These are phyloP conservation scores for Drosophila falleni DNA, from an alignment of 2,888 invertebrate species.

Conservation along the genomic window DNA sequence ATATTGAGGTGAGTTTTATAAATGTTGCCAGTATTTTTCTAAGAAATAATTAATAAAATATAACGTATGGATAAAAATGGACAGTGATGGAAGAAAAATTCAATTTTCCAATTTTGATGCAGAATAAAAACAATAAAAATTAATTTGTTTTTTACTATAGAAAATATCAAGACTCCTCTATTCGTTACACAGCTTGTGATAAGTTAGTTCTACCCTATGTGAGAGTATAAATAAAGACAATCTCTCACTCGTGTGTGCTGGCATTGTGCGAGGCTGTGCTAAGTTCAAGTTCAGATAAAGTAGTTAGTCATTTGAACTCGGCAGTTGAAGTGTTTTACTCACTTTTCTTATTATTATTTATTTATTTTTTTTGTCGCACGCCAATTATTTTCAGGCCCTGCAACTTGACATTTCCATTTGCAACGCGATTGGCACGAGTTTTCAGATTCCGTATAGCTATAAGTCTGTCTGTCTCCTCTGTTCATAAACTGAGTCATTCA, in stretches of 20 bases:
- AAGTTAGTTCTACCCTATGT: slow-evolving; percentile 1
- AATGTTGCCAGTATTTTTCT: no score
- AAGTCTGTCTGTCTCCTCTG: background rate
- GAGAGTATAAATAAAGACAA: slow-evolving; percentile 11
- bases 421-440: slow-evolving; percentile 10
- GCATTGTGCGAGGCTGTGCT: slow-evolving; percentile 25
- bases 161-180: no score
- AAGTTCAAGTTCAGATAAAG: slow-evolving; percentile 37
- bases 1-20: slow-evolving; percentile 91
- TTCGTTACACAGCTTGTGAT: background rate
- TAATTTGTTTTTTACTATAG: no score
- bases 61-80: no score
- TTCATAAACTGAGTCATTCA: slow-evolving; percentile 20
- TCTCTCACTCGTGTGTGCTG: slow-evolving; percentile 21
- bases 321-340: slow-evolving; percentile 12
- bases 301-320: slow-evolving; percentile 29
- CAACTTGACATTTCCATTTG: slow-evolving; percentile 12
- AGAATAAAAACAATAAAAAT: no score
- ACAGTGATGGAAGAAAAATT: no score
- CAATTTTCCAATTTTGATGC: no score
- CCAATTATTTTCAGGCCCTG: slow-evolving; percentile 22
- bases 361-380: slow-evolving; percentile 19
- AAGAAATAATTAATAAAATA: no score
- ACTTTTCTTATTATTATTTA: background rate
- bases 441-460: background rate